Evolutionary conservation across 2,888 invertebrate genomes (phyloP), one percentile per base, ranked within the genome.

Genomic region (Drosophila histrio): DNA sequence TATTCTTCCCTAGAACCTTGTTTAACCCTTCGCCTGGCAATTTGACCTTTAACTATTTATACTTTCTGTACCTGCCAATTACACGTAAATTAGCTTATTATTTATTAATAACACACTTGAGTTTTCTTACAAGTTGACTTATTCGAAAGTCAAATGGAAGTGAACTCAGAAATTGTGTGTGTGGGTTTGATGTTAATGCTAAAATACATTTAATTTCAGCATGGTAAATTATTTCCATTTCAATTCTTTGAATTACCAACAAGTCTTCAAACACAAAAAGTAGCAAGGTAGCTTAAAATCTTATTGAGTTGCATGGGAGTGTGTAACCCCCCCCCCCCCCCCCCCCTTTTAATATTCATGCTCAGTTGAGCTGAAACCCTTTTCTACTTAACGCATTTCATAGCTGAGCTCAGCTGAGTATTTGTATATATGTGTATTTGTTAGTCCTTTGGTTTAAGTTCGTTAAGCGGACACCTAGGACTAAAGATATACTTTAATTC

Each of bases 291-390:
- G 32, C 17, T 7, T 13, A 46, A 26, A 28, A 39, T 39, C 7
- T 34, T 49, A 9, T 7, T 11, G 21, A 24, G 17, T 13, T 63
- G 26, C 22, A 39, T 58, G 24, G 22, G 2, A 13, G 11, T 39
- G 19, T 11, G 39, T 52, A 30, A 47, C 30, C 34, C 34, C n/a
- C n/a, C n/a, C n/a, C n/a, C n/a, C n/a, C n/a, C n/a, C n/a, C n/a
- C n/a, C n/a, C n/a, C 41, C 36, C 36, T 72, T 70, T 73, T 75
- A 71, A 75, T 76, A 61, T 71, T 75, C 66, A 73, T 47, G 71
- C 71, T 76, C 32, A 65, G 65, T 39, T 58, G 61, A 76, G 76
- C 60, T 38, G 76, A 76, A 75, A 65, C 21, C 36, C 54, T 75
- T 57, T 28, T 46, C 44, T 24, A 39, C 46, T 34, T 38, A 50